Conservation (phyloP, 2,113 vertebrate genomes). For the Nestor notabilis region DNA sequence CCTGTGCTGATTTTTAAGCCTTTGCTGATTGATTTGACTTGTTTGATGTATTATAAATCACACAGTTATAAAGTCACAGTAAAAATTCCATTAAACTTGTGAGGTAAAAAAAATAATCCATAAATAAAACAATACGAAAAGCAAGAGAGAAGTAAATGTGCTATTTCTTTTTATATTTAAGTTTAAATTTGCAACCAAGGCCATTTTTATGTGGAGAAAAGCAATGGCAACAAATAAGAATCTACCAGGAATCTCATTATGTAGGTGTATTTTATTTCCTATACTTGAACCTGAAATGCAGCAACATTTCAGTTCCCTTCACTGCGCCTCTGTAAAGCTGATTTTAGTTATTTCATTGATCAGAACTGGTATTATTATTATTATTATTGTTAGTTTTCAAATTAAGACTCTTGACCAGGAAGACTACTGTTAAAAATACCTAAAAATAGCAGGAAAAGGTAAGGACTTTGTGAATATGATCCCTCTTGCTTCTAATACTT, state of each 20-base stretch:
- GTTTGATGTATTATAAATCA: slow-evolving; percentile 75
- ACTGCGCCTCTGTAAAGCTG: not conserved
- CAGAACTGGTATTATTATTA: not conserved
- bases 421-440: not conserved
- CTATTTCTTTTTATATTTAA: slow-evolving; percentile 40
- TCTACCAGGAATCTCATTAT: not conserved
- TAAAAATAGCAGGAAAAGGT: not conserved
- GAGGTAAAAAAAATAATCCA: slow-evolving; percentile 45
- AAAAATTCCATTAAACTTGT: slow-evolving; percentile 71
- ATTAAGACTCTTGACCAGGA: not conserved
- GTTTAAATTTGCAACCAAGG: slow-evolving; percentile 19
- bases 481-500: not conserved
- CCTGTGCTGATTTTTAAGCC: slow-evolving; percentile 66
- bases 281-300: not conserved
- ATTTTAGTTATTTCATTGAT: not conserved
- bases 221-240: not conserved
- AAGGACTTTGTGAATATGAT: not conserved
- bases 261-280: not conserved
- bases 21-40: slow-evolving; percentile 62
- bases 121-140: slow-evolving; percentile 57
- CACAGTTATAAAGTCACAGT: slow-evolving; percentile 67
- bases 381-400: not conserved
- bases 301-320: not conserved
- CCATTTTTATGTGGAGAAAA: slow-evolving; percentile 30
- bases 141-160: slow-evolving; percentile 35